Percentiles rank a stretch among this genome's conserved stretches.
phyloP scores from a whole-genome alignment of 2,888 invertebrate species.

The Cheilosia vulpina region DNA sequence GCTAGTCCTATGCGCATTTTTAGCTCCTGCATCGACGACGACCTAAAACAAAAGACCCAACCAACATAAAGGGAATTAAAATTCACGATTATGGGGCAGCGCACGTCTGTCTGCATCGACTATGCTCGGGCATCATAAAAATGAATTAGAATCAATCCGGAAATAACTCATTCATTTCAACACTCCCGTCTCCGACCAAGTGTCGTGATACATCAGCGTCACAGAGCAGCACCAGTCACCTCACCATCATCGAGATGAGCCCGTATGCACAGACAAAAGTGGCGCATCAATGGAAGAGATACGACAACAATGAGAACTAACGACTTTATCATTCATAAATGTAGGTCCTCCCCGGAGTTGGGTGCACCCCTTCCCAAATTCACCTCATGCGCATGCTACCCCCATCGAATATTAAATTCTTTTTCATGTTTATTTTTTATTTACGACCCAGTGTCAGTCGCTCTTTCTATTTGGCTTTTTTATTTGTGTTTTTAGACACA shows the following conservation, averaged over 20 bases:
- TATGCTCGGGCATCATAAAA: conserved; percentile 68
- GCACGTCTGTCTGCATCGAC: conserved; percentile 12
- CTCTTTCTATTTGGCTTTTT: conserved; percentile 36
- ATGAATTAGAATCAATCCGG: conserved; percentile 75
- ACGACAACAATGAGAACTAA: conserved; percentile 63
- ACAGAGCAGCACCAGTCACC: conserved; percentile 28
- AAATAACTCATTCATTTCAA: conserved; percentile 75
- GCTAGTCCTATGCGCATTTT: conserved; percentile 1
- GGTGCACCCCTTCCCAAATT: conserved; percentile 5
- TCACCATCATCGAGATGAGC: conserved; percentile 19
- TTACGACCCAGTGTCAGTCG: conserved; percentile 54
- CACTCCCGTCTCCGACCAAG: conserved; percentile 45
- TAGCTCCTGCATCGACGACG: conserved; percentile 31
- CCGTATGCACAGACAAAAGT: background rate
- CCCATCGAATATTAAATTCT: conserved; percentile 68
- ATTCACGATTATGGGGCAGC: conserved; percentile 46
- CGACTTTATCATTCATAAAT: conserved; percentile 53
- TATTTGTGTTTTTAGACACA: conserved; percentile 59
- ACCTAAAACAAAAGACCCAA: conserved; percentile 39
- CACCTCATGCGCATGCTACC: background rate
- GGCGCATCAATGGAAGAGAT: conserved; percentile 48
- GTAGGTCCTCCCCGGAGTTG: conserved; percentile 37
- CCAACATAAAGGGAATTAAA: conserved; percentile 48
- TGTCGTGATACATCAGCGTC: conserved; percentile 62
- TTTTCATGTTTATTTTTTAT: conserved; percentile 71